Base-by-base conservation (phyloP, 2,113 vertebrate species). In the Leiothrix lutea region DNA sequence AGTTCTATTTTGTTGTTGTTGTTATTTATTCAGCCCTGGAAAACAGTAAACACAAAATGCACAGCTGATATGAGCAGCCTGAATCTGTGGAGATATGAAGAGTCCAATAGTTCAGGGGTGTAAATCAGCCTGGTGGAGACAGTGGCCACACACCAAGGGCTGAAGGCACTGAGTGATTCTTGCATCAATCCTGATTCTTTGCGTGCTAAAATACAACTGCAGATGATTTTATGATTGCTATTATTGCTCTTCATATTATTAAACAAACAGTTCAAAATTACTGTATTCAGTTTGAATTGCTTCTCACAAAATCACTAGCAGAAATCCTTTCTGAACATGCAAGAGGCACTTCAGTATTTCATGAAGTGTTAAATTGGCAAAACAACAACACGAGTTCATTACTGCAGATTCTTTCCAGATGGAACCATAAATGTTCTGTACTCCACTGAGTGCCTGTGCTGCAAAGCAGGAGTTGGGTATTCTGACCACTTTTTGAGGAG, bases 341-440 rank as follows among this genome's bases (percentile, higher is more conserved):
- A 97, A 96, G 95, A 96, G 95, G 95, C 95, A 96, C 94, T 97
- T 97, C 94, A 96, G 93, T 45, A 96, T 96, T 95, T 95, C 94
- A 96, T 96, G 94, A 86, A 97, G 96, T 97, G 96, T 97, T 96
- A 96, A 96, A 96, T 91, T 97, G 94, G 93, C 96, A 97, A 94
- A 97, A 96, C 95, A 97, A 80, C 93, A 93, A 31, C 90, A 86
- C 1, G 22, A 93, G 75, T 94, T 97, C 95, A 97, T 97, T 96
- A 96, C 92, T 80, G 90, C 90, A 90, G 90, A 83, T 94, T 96
- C 90, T 86, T 86, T 90, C 92, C 95, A 97, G 94, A 96, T 92
- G 95, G 94, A 95, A 48, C 92, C 71, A 88, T 64, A 92, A 95
- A 91, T 51, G 87, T 58, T 73, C 71, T 77, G 70, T 82, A 80